Evolutionary conservation across 1,140 invertebrate genomes (phyloP).

Genomic region (Hesperophylax magnus): DNA sequence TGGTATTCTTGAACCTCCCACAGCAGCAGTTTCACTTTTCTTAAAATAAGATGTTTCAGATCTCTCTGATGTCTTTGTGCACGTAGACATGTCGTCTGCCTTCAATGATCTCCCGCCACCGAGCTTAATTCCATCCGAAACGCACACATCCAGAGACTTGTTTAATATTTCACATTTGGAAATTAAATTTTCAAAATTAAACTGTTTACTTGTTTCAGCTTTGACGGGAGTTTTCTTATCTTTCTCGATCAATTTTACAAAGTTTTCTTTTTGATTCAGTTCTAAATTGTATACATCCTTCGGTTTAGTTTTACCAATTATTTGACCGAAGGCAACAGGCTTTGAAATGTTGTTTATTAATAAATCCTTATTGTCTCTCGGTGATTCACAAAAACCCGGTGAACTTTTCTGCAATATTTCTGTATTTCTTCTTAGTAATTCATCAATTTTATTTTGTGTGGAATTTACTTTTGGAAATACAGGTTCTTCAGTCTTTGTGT

Average conservation of each 20-base stretch:
- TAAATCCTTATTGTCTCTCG: constrained; percentile 1
- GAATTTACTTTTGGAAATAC: constrained; percentile 31
- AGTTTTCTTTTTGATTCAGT: constrained; percentile 51
- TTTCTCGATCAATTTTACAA: background rate
- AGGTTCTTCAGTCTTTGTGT: background rate
- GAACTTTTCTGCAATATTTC: constrained; percentile 47
- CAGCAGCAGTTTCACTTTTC: constrained; percentile 62
- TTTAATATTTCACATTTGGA: constrained; percentile 70
- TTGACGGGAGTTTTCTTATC: constrained; percentile 33
- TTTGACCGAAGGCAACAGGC: background rate
- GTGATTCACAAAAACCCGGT: constrained; percentile 22
- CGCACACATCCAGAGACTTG: constrained; percentile 63
- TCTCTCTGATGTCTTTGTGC: constrained; percentile 61
- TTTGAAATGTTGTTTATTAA: background rate
- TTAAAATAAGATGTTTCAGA: constrained; percentile 69
- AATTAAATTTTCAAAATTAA: constrained; percentile 73
- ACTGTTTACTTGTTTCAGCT: constrained; percentile 67
- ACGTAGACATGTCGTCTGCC: constrained; percentile 23
- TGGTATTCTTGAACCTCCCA: constrained; percentile 56
- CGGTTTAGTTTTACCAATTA: constrained; percentile 3
- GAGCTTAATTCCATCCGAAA: constrained; percentile 24
- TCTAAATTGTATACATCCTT: background rate
- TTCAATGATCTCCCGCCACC: constrained; percentile 42
- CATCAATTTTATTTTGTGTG: constrained; percentile 48
- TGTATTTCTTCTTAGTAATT: constrained; percentile 48